Base-by-base conservation (phyloP, 2,888 invertebrate species). In the Tetheella fluctuosa region DNA sequence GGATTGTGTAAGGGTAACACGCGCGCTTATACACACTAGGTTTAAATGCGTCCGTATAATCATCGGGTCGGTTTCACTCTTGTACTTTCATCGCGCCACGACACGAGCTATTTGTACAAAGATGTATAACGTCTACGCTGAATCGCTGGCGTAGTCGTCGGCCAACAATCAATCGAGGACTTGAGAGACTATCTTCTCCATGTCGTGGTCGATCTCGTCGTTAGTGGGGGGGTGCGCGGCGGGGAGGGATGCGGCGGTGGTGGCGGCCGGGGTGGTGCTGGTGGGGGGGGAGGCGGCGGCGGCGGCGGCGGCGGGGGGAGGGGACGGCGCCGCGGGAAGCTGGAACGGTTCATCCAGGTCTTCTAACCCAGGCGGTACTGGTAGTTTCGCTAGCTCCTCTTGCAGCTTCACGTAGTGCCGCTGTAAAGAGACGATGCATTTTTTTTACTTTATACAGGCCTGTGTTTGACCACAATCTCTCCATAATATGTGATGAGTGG, bases 301-400 rank as follows among this genome's bases (percentile, higher is more conserved):
- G 65, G 63, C 59, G 76, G 83, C 68, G 67, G 80, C 61, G n/a
- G 76, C 58, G 52, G 68, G 58, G 52, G 66, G 68, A 58, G 79
- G 65, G 34, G 78, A 37, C 55, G 84, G 86, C 68, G 88, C 83
- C 58, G 87, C 83, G 15, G 91, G 92, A 79, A 90, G 81, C 80
- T 76, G 78, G 88, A 92, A 90, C 17, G 94, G 95, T 80, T 95
- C 95, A 76, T 94, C 95, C 74, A 96, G 86, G 76, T 96, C 96
- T 84, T 96, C 96, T 56, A 96, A 88, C 15, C 96, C 96, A 54
- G 95, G 92, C 7, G 98, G 98, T 37, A 96, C 95, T 77, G 96
- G 95, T 84, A 98, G 93, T 90, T 97, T 97, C 66, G 95, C 94
- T 72, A 98, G 93, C 89, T 98, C 98, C 85, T 98, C 98, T 76